phyloP scores from a whole-genome alignment of 2,888 invertebrate genomes.

The Osedax frankpressi region DNA sequence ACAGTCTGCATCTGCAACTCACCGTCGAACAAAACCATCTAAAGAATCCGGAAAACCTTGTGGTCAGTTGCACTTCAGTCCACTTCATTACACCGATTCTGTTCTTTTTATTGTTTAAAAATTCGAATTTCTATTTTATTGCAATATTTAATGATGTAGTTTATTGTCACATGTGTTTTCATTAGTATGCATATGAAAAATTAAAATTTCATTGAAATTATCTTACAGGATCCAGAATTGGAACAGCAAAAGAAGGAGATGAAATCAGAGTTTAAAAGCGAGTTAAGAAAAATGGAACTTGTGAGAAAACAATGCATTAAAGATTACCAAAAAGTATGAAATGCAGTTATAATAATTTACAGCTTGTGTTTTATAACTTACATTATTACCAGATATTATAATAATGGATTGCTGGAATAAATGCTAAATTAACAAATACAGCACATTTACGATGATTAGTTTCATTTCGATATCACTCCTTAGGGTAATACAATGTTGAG shows the following conservation, averaged over 20 bases:
- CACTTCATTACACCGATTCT: too few relatives aligned
- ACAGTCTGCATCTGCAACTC: background rate
- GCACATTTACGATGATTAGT: too few relatives aligned
- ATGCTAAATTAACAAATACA: too few relatives aligned
- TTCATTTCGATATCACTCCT: too few relatives aligned
- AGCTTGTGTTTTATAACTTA: background rate
- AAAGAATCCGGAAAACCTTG: background rate
- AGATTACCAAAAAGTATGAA: constrained; percentile 53
- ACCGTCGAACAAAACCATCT: background rate
- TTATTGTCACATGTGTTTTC: too few relatives aligned
- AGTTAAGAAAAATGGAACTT: constrained; percentile 42
- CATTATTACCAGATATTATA: background rate
- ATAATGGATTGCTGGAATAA: too few relatives aligned
- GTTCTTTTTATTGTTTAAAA: too few relatives aligned
- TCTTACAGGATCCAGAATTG: constrained; percentile 22
- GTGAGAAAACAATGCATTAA: constrained; percentile 53
- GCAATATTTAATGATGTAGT: too few relatives aligned
- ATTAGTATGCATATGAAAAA: too few relatives aligned
- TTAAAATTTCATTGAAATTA: too few relatives aligned
- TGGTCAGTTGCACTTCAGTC: too few relatives aligned
- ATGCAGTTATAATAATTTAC: background rate
- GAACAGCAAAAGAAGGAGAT: constrained; percentile 39
- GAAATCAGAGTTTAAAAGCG: constrained; percentile 50
- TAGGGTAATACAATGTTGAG: background rate
- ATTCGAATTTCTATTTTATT: too few relatives aligned